Evolutionary conservation across 2,113 vertebrate genomes (phyloP), one percentile per base, ranked within the genome.

Genomic region (Pseudopodoces humilis): DNA sequence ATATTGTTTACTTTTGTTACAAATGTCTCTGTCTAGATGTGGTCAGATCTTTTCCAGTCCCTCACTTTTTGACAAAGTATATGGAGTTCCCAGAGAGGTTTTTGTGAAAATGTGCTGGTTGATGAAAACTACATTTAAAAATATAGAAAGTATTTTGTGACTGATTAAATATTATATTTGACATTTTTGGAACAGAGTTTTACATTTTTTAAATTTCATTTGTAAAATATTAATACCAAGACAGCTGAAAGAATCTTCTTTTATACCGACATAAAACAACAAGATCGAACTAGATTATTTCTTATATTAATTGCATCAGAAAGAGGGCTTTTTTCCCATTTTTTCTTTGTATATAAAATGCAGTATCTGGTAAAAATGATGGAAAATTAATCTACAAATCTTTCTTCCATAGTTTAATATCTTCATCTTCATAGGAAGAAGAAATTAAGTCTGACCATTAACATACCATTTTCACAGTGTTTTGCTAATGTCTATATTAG

Each of bases 281-380:
- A 64, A 1, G 4, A 47, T 39, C 6, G 2, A 84, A 58, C 16
- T 37, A 68, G 18, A 65, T 25, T 39, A 8, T 55, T 56, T 79
- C 10, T 62, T 60, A 53, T 33, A 43, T 62, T 75, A 11, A 49
- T 70, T 79, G 14, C 6, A 56, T 71, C 58, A 72, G 13, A 88
- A 72, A 59, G 2, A 30, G 1, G 4, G 3, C 49, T 31, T 6
- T 44, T 15, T 1, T 0, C 3, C 2, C 2, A 1, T 39, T 72
- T 79, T 79, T 88, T 24, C 6, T 47, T 82, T 43, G 9, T 2
- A 27, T 50, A 60, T 11, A 77, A 72, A 90, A 28, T 37, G 1
- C 2, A 75, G 8, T 49, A 83, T 24, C 12, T 85, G 19, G 9
- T 31, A 47, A 62, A 81, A 77, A 50, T 0, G 9, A 43, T 35